Evolutionary conservation across 2,888 invertebrate species (phyloP).

Genomic region (Drosophila mettleri): DNA sequence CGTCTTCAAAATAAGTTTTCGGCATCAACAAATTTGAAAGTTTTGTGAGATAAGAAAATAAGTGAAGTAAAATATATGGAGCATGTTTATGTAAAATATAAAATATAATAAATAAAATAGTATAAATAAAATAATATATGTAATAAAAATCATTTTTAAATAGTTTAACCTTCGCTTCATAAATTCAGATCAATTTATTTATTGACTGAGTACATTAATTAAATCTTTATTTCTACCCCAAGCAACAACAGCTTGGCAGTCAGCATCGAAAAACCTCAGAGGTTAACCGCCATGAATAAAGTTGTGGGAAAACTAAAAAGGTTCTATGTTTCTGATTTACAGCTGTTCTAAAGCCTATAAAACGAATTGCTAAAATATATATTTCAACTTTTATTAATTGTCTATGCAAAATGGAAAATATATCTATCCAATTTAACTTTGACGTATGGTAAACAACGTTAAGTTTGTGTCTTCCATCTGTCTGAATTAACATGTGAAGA

Average conservation of each 20-base stretch:
- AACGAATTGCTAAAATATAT: background rate
- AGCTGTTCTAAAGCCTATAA: background rate
- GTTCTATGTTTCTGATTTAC: background rate
- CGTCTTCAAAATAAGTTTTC: conserved; percentile 9
- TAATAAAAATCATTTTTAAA: too few species aligned
- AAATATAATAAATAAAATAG: too few species aligned
- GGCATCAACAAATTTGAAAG: conserved; percentile 3
- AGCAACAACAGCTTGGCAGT: too few species aligned
- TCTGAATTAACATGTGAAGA: background rate
- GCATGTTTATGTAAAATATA: too few species aligned
- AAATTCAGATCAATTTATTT: background rate
- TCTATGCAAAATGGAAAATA: background rate
- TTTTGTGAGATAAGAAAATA: background rate
- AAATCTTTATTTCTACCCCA: background rate
- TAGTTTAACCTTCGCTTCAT: background rate
- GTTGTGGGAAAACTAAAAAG: background rate
- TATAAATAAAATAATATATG: background rate
- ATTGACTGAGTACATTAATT: background rate
- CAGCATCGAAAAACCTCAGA: too few species aligned
- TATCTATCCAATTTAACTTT: background rate
- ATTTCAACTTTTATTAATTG: background rate
- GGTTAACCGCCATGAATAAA: background rate
- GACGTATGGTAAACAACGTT: background rate
- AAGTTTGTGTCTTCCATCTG: background rate
- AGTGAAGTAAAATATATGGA: background rate